A percentile compares a stretch with the other conserved stretches of the same genome.
These are phyloP conservation scores for Chouioia cunea DNA, from an alignment of 2,888 invertebrate species.

Conservation along the genomic window DNA sequence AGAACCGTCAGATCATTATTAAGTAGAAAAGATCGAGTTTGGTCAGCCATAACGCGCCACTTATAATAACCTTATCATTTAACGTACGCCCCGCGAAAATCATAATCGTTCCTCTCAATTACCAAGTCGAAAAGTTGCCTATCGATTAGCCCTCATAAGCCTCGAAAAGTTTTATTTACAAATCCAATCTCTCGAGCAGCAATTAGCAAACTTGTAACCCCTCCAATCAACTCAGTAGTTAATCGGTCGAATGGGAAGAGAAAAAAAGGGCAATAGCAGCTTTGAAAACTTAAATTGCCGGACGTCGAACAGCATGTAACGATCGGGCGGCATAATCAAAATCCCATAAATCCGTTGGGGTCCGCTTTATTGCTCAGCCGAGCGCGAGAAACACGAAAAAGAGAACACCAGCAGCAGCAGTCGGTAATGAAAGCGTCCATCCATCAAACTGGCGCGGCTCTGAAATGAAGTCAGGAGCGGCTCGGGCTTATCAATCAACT, in stretches of 20 bases:
- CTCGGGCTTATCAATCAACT: conserved; percentile 37
- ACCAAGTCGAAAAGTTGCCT: no score
- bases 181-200: neutral
- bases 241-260: no score
- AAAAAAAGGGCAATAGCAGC: no score
- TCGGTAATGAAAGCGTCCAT: conserved; percentile 43
- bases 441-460: conserved; percentile 27
- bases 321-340: conserved; percentile 33
- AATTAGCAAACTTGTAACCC: neutral
- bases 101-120: no score
- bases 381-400: conserved; percentile 3
- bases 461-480: conserved; percentile 26
- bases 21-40: no score
- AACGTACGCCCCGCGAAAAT: no score
- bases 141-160: conserved; percentile 5
- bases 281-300: no score
- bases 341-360: conserved; percentile 39
- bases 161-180: conserved; percentile 1
- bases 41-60: no score
- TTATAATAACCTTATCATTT: no score
- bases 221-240: no score
- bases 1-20: no score
- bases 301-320: no score
- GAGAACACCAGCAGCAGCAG: conserved; percentile 11
- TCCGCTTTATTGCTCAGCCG: conserved; percentile 23